Evolutionary conservation across 2,113 vertebrate genomes (phyloP).

Genomic region (Stercorarius parasiticus): DNA sequence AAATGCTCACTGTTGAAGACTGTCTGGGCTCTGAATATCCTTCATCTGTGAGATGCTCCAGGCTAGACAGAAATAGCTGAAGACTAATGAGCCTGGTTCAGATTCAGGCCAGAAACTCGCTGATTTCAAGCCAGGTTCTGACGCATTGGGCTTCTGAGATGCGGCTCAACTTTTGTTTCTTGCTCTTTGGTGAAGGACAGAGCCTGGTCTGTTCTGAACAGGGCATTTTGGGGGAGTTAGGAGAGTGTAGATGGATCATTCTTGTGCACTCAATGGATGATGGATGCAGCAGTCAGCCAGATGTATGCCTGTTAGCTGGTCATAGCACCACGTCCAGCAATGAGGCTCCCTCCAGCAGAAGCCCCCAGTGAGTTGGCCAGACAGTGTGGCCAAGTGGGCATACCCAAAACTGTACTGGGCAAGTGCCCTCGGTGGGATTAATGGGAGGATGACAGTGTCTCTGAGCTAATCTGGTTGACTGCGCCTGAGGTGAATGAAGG

Average conservation of each 20-base stretch:
- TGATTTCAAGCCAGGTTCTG: constrained; percentile 47
- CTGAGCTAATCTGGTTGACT: not conserved
- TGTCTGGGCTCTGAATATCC: constrained; percentile 25
- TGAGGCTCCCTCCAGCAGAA: not conserved
- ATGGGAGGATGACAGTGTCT: not conserved
- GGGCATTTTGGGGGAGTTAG: not conserved
- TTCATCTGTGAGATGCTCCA: constrained; percentile 29
- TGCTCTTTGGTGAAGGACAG: not conserved
- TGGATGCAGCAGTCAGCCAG: not conserved
- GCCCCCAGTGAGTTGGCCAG: fast-evolving
- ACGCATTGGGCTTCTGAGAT: not conserved
- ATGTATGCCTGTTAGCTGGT: not conserved
- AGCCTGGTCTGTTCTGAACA: not conserved
- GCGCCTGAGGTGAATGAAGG: not conserved
- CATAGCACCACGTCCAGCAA: fast-evolving
- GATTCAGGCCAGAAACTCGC: constrained; percentile 26
- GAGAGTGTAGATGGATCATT: not conserved
- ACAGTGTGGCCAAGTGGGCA: no score
- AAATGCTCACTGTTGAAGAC: not conserved
- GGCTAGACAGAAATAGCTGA: constrained; percentile 57
- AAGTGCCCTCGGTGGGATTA: not conserved
- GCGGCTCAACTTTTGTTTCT: not conserved
- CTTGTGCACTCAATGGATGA: not conserved
- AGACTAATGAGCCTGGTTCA: constrained; percentile 47
- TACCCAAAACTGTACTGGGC: not conserved